Base-by-base conservation (phyloP, 64 coral and sea anemone species). In the Cladopsammia gracilis region DNA sequence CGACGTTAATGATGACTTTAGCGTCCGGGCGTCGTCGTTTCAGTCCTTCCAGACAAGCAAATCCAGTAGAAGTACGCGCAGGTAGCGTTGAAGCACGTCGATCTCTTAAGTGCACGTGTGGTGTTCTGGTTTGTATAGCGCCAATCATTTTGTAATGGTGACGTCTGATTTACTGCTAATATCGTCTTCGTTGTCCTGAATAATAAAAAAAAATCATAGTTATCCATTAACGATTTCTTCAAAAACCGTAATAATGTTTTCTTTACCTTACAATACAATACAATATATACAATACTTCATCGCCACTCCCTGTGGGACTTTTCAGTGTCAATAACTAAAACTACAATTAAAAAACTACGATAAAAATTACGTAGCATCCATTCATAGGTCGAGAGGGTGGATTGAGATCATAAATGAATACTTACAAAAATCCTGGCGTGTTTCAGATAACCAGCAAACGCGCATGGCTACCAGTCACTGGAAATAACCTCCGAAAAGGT, bases 1-100 rank as follows among this genome's bases (percentile, higher is more conserved):
- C 95, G 15, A 96, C 95, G 71, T 96, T 96, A 7, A 96, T 86
- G 6, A 96, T 80, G 14, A 96, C 91, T 72, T 96, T 96, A 2
- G 46, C 79, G 46, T 84, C 80, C 10, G 80, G 80, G 25, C 62
- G 80, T 19, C 80, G 80, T 24, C 44, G 60, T 67, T 84, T 84
- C 10, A 84, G 46, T 7, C 80, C 20, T 25, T 84, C 61, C 9
- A 84, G 62, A 50, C 80, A 84, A 10, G 80, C 59, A 51, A 22
- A 84, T 10, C 80, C 80, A 12, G 62, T n/a, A 3, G 60, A 4
- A 4, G 16, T 62, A 3, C 80, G 80, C 10, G 43, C 10, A 49
- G 53, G 53, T 56, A 84, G 49, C 19, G 62, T 64, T 10, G 80
- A 84, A 3, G 61, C 3, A 47, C 47, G 62, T 3, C 80, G 44